Percentiles rank a stretch among this genome's conserved stretches.
phyloP scores from a whole-genome alignment of 2,888 invertebrate species.

The Blera fallax region DNA sequence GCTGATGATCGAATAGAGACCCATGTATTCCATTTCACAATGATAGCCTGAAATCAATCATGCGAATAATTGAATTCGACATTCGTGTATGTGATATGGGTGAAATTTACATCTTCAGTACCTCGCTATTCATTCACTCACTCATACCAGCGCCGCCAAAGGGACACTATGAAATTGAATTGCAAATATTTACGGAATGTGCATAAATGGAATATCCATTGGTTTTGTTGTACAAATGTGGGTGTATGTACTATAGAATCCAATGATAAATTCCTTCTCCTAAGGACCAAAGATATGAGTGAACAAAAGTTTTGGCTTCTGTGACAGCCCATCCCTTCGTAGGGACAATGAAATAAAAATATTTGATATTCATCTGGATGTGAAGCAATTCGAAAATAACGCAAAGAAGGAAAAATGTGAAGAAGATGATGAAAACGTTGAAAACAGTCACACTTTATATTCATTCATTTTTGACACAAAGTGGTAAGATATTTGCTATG shows the following conservation, averaged over 20 bases:
- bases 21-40: slow-evolving; percentile 23
- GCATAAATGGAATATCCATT: slow-evolving; percentile 46
- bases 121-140: slow-evolving; percentile 13
- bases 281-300: slow-evolving; percentile 16
- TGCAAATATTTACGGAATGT: slow-evolving; percentile 57
- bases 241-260: slow-evolving; percentile 2
- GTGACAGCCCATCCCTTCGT: not conserved
- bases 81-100: slow-evolving; percentile 33
- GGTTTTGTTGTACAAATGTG: slow-evolving; percentile 22
- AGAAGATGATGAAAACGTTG: not conserved
- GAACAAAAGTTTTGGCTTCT: slow-evolving; percentile 23
- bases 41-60: slow-evolving; percentile 47
- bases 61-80: slow-evolving; percentile 52
- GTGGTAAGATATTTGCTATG: not conserved
- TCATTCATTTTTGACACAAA: not conserved
- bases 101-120: slow-evolving; percentile 40
- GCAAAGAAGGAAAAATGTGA: not conserved
- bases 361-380: slow-evolving; percentile 37
- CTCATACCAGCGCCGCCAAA: slow-evolving; percentile 28
- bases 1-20: not conserved
- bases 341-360: slow-evolving; percentile 29
- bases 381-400: slow-evolving; percentile 16
- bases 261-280: slow-evolving; percentile 18
- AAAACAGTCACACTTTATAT: not conserved
- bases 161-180: slow-evolving; percentile 56